Conservation (phyloP, 2,797 vertebrate genomes). For the Glyptemys insculpta region DNA sequence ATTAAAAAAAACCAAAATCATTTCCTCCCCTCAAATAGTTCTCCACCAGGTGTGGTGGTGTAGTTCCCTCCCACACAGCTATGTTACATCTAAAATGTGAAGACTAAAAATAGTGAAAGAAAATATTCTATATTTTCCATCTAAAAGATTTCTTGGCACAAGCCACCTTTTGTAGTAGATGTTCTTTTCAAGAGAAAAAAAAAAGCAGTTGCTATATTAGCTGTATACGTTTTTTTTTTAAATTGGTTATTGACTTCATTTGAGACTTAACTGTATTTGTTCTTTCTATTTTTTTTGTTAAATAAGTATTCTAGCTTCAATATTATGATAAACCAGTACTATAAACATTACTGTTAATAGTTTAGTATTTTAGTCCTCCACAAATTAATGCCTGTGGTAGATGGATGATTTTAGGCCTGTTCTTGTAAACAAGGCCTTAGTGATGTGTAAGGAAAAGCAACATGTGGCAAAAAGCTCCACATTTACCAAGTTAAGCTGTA, state of each 20-base stretch:
- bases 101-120: slow-evolving; percentile 30
- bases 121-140: neutral
- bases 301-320: slow-evolving; percentile 24
- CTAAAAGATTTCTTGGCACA: neutral
- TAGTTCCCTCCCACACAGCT: slow-evolving; percentile 20
- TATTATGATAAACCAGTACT: slow-evolving; percentile 52
- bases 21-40: neutral
- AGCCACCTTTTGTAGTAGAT: neutral
- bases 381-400: slow-evolving; percentile 75
- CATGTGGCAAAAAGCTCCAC: slow-evolving; percentile 71
- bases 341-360: slow-evolving; percentile 66
- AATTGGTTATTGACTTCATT: neutral
- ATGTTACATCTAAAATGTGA: slow-evolving; percentile 9
- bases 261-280: slow-evolving; percentile 48
- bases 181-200: slow-evolving; percentile 37
- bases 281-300: slow-evolving; percentile 34
- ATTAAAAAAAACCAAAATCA: neutral
- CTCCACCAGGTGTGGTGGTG: neutral
- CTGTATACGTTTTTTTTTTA: neutral
- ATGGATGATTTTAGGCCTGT: slow-evolving; percentile 71
- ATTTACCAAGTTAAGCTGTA: slow-evolving; percentile 76
- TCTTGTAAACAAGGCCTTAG: slow-evolving; percentile 77
- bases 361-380: slow-evolving; percentile 74
- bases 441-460: slow-evolving; percentile 73
- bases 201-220: neutral